Percentiles rank a stretch among this genome's conserved stretches.
Evolutionary conservation across 2,888 invertebrate species (phyloP).

Genomic region (Siphonodentalium dalli): DNA sequence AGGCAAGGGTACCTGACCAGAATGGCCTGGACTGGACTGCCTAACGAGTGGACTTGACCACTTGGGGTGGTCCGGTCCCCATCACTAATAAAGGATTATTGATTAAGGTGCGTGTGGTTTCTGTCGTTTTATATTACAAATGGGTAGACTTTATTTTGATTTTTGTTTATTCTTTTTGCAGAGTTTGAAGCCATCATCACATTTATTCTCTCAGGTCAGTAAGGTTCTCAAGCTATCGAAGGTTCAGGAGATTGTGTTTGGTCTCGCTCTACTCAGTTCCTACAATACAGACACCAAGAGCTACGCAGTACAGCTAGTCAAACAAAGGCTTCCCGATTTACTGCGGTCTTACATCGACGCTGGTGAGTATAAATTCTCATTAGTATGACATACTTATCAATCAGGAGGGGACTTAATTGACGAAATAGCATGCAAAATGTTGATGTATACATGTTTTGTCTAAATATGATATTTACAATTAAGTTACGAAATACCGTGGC

Average conservation of each 20-base stretch:
- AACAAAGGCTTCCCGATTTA: slow-evolving; percentile 82
- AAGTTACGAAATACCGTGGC: not conserved
- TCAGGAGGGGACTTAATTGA: no score
- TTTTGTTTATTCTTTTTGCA: slow-evolving; percentile 67
- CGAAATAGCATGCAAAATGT: no score
- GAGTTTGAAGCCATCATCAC: slow-evolving; percentile 80
- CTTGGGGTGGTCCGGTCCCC: no score
- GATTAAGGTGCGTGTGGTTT: not conserved
- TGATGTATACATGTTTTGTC: no score
- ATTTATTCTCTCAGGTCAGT: slow-evolving; percentile 83
- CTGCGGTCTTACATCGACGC: slow-evolving; percentile 79
- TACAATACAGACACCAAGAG: slow-evolving; percentile 77
- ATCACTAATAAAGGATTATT: not conserved
- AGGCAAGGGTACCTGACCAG: no score
- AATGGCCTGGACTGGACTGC: no score
- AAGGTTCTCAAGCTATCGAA: slow-evolving; percentile 85
- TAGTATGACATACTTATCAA: no score
- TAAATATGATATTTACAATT: not conserved
- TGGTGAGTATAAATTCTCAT: slow-evolving; percentile 71
- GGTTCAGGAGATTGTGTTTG: slow-evolving; percentile 90
- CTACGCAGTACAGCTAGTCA: slow-evolving; percentile 80
- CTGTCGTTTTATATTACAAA: not conserved
- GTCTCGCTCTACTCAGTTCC: slow-evolving; percentile 83
- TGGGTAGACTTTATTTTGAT: no score
- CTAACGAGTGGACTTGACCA: no score